Conservation (phyloP, 2,113 vertebrate genomes). For the Oncorhynchus kisutch region DNA sequence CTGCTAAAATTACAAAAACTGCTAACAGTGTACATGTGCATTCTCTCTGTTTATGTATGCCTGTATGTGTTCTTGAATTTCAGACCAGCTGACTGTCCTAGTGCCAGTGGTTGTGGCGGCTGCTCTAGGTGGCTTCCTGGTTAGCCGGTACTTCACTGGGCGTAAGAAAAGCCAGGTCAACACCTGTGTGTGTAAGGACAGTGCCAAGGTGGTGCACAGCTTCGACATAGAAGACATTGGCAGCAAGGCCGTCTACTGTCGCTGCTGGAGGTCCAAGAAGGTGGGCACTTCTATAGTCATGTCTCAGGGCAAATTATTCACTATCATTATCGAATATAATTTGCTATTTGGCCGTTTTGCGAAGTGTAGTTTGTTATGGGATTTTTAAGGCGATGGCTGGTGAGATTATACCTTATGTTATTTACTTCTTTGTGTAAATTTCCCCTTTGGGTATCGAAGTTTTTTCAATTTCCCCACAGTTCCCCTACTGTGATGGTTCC, state of each 20-base stretch:
- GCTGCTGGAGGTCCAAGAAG: conserved; percentile 82
- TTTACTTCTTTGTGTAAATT: too few species aligned
- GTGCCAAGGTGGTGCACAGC: conserved; percentile 78
- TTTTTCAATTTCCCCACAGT: conserved; percentile 51
- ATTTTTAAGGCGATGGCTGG: too few species aligned
- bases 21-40: too few species aligned
- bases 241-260: conserved; percentile 76
- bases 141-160: conserved; percentile 61
- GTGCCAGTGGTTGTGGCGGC: conserved; percentile 70
- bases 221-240: conserved; percentile 78
- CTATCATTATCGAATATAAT: too few species aligned
- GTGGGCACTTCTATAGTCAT: conserved; percentile 41
- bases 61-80: neutral
- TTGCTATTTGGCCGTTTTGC: too few species aligned
- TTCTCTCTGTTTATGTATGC: neutral
- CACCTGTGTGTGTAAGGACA: conserved; percentile 69
- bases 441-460: too few species aligned
- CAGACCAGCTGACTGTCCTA: conserved; percentile 68
- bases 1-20: too few species aligned
- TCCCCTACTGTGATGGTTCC: conserved; percentile 76
- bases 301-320: too few species aligned
- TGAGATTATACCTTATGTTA: too few species aligned
- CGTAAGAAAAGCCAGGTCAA: conserved; percentile 68
- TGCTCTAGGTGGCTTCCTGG: conserved; percentile 64
- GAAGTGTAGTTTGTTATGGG: too few species aligned